Evolutionary conservation across 1,140 invertebrate genomes (phyloP).

Genomic region (Anthonomus grandis): DNA sequence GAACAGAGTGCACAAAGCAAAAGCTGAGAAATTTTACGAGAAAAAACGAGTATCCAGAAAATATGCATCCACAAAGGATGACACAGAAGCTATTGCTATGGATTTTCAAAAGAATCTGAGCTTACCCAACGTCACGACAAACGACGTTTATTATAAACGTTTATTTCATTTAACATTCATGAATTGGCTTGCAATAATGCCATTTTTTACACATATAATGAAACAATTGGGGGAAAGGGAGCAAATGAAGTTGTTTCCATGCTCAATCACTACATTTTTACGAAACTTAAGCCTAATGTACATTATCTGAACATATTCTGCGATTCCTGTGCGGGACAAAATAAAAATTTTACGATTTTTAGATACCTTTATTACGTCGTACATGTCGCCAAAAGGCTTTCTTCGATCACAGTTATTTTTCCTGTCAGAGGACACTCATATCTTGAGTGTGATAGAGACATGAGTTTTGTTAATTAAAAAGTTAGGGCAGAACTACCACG

Average conservation of each 20-base stretch:
- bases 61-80: conserved; percentile 2
- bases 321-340: conserved; percentile 38
- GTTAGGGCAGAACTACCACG: no score
- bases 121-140: conserved; percentile 23
- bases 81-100: conserved; percentile 22
- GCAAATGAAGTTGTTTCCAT: conserved; percentile 32
- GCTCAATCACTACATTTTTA: conserved; percentile 32
- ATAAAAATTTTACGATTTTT: conserved; percentile 40
- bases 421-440: conserved; percentile 25
- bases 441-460: conserved; percentile 32
- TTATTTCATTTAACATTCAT: conserved; percentile 33
- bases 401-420: conserved; percentile 8
- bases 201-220: conserved; percentile 30
- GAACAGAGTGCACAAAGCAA: conserved; percentile 16
- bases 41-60: conserved; percentile 15
- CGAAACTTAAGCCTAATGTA: conserved; percentile 14
- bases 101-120: conserved; percentile 31
- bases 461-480: conserved; percentile 6
- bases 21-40: conserved; percentile 26
- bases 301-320: conserved; percentile 31
- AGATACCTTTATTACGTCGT: conserved; percentile 24
- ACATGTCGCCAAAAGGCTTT: conserved; percentile 2
- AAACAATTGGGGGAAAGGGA: conserved; percentile 32
- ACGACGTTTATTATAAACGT: conserved; percentile 35
- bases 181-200: conserved; percentile 10